phyloP scores from a whole-genome alignment of 1,140 invertebrate species.

The Ceratosolen fusciceps region DNA sequence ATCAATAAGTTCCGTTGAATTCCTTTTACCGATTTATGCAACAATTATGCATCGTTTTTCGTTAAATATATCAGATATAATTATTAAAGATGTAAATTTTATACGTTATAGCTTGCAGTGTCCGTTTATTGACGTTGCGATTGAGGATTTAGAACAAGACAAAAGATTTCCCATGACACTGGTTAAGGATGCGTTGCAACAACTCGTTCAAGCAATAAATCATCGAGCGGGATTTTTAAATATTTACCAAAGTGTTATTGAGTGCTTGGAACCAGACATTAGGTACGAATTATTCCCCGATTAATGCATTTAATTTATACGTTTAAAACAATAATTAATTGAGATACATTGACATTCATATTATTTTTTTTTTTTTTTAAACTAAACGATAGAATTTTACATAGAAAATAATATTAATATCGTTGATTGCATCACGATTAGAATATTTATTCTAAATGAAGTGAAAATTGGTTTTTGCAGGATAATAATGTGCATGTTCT shows the following conservation, averaged over 20 bases:
- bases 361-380: background rate
- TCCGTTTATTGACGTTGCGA: constrained; percentile 87
- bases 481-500: constrained; percentile 97
- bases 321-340: too few species aligned
- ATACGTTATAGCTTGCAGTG: constrained; percentile 80
- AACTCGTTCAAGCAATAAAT: constrained; percentile 83
- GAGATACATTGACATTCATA: too few species aligned
- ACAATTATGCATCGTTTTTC: background rate
- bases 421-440: too few species aligned
- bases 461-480: constrained; percentile 68
- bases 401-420: too few species aligned
- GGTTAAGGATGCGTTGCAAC: constrained; percentile 82
- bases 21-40: too few species aligned
- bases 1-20: too few species aligned
- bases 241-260: constrained; percentile 82
- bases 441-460: too few species aligned
- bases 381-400: too few species aligned
- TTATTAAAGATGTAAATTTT: background rate
- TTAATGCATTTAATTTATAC: too few species aligned
- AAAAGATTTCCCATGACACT: constrained; percentile 74
- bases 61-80: background rate
- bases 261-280: constrained; percentile 88
- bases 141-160: constrained; percentile 77
- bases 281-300: constrained; percentile 72
- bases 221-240: constrained; percentile 79